Percentiles rank a stretch among this genome's conserved stretches.
Evolutionary conservation across 2,113 vertebrate genomes (phyloP).

Genomic region (Dolichotis patagonum): DNA sequence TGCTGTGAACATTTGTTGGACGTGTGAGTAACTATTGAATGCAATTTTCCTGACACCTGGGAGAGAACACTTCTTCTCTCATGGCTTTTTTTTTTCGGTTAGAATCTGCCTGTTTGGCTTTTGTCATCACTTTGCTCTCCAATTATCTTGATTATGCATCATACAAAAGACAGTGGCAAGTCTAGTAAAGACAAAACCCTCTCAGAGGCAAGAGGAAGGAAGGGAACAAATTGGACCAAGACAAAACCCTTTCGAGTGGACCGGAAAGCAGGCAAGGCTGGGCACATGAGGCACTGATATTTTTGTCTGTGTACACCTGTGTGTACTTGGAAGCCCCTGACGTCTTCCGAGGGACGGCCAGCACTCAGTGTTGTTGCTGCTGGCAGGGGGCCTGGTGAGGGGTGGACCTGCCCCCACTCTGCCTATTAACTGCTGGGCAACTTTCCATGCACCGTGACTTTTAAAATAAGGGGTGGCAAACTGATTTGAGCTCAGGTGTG

Average conservation of each 20-base stretch:
- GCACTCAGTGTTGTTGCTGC: no score
- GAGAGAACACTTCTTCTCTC: neutral
- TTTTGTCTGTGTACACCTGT: neutral
- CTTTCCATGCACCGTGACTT: neutral
- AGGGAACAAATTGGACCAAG: neutral
- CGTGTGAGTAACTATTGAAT: neutral
- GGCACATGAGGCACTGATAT: rapidly evolving
- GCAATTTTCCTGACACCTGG: neutral
- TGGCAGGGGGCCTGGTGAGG: neutral
- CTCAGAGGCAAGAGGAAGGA: neutral
- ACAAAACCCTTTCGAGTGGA: neutral
- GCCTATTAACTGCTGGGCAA: neutral
- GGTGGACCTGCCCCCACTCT: neutral
- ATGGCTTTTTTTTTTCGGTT: neutral
- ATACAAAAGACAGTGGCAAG: neutral
- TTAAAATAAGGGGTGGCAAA: neutral
- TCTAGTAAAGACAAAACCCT: neutral
- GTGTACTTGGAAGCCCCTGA: rapidly evolving
- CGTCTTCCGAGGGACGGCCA: neutral
- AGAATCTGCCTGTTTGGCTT: neutral
- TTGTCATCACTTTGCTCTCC: neutral
- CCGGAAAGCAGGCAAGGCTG: neutral
- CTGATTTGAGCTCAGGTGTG: neutral
- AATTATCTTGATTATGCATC: neutral
- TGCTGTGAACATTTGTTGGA: neutral